Evolutionary conservation across 1,140 invertebrate species (phyloP), one percentile per base, ranked within the genome.

Genomic region (Ctenoplectra terminalis): DNA sequence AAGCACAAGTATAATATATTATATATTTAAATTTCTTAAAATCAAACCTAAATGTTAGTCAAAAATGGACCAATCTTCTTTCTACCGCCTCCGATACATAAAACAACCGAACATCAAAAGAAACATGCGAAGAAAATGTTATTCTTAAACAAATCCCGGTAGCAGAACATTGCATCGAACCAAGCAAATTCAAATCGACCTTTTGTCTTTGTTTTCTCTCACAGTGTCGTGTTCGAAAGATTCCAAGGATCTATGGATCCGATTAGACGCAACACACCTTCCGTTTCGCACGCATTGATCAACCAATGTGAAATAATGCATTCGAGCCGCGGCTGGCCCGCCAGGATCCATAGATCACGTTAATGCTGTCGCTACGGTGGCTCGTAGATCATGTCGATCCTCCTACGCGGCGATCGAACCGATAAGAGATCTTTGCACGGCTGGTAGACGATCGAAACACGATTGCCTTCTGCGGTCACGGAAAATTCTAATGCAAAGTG

Each of bases 331-430:
- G 11, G 56, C 40, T 58, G 37, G 40, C 72, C 73, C 82, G 26
- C 31, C 52, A 40, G 58, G 61, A 69, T 73, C 84, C 84, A 82
- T 84, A 84, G 72, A 84, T 86, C 82, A 84, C 82, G 52, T 77
- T 84, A 86, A 86, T 86, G 78, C 82, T 81, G 84, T 84, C 84
- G 84, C 78, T 86, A 77, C 82, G 73, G 74, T 81, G 78, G 72
- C 82, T 84, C 82, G 50, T 84, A 86, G 83, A 86, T 86, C 82
- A 86, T 81, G 84, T 43, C 46, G 82, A 84, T 86, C 82, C 84
- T 81, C 84, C 84, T 73, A 86, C 84, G 40, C 78, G 43, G 71
- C 67, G 84, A 84, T 86, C 60, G 37, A 23, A 31, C 48, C 82
- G 82, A 86, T 86, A 82, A 86, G 78, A 72, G 75, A 72, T 83